phyloP scores from a whole-genome alignment of 1,140 invertebrate species.

The Cephus cinctus region DNA sequence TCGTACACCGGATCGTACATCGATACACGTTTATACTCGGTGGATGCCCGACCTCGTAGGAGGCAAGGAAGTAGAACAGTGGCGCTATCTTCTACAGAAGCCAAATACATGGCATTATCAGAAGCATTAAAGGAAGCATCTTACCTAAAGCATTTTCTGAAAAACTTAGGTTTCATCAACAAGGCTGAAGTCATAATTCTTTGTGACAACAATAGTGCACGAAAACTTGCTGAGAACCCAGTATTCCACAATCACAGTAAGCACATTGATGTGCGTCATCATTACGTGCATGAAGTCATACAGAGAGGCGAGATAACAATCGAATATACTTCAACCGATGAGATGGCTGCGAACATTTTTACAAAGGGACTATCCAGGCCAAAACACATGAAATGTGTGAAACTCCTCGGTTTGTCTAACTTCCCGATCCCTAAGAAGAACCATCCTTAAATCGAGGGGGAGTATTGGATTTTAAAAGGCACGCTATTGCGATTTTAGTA shows the following conservation, averaged over 20 bases:
- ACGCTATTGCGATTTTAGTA: too few relatives aligned
- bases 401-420: too few relatives aligned
- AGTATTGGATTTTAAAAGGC: too few relatives aligned
- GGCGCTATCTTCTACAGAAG: conserved; percentile 41
- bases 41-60: conserved; percentile 19
- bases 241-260: conserved; percentile 17
- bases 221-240: conserved; percentile 14
- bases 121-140: conserved; percentile 28
- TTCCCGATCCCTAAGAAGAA: too few relatives aligned
- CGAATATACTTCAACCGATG: conserved; percentile 11
- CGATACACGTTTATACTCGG: conserved; percentile 10
- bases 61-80: conserved; percentile 24
- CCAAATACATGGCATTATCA: conserved; percentile 43
- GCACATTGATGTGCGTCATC: conserved; percentile 19
- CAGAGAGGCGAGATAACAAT: conserved; percentile 10
- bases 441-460: too few relatives aligned
- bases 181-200: conserved; percentile 6
- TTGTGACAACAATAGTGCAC: conserved; percentile 15
- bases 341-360: conserved; percentile 3
- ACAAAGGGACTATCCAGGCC: too few relatives aligned
- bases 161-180: conserved; percentile 14
- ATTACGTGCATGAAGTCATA: conserved; percentile 14
- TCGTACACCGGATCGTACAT: conserved; percentile 33
- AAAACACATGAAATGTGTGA: too few relatives aligned
- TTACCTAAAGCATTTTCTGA: conserved; percentile 17